A percentile compares a stretch with the other conserved stretches of the same genome.
phyloP scores from a whole-genome alignment of 2,888 invertebrate genomes.

The Orchesellides sinensis region DNA sequence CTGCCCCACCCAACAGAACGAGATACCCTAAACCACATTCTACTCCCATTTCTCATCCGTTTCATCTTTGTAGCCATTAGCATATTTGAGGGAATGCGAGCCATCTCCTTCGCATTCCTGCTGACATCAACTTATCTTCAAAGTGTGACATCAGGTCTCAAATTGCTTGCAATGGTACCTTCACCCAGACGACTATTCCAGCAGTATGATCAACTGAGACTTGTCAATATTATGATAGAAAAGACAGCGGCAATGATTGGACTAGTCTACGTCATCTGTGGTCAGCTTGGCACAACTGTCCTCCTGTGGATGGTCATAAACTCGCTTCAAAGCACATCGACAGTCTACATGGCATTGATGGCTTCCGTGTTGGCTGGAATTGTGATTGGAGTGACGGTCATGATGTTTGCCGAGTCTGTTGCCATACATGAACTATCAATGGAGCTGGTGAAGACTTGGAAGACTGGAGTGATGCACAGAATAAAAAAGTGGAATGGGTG shows the following conservation, averaged over 20 bases:
- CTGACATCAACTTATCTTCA: neutral
- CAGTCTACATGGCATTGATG: neutral
- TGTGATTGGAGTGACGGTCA: neutral
- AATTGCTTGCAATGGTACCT: neutral
- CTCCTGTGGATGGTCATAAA: neutral
- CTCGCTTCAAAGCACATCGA: neutral
- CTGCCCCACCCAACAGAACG: neutral
- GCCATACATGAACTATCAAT: neutral
- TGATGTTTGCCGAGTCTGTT: neutral
- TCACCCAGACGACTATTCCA: neutral
- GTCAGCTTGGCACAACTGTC: neutral
- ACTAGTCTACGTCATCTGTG: neutral
- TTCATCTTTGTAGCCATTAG: neutral
- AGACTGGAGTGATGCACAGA: neutral
- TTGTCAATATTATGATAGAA: neutral
- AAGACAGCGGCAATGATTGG: neutral
- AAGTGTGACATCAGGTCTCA: neutral
- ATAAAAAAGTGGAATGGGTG: too few species aligned
- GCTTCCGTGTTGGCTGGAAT: neutral
- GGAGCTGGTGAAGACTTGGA: neutral
- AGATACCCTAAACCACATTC: neutral
- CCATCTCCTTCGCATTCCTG: neutral
- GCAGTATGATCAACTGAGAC: neutral
- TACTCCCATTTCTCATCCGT: neutral
- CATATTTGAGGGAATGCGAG: neutral